Evolutionary conservation across 1,140 invertebrate genomes (phyloP).

Genomic region (Tetramorium alpestre): DNA sequence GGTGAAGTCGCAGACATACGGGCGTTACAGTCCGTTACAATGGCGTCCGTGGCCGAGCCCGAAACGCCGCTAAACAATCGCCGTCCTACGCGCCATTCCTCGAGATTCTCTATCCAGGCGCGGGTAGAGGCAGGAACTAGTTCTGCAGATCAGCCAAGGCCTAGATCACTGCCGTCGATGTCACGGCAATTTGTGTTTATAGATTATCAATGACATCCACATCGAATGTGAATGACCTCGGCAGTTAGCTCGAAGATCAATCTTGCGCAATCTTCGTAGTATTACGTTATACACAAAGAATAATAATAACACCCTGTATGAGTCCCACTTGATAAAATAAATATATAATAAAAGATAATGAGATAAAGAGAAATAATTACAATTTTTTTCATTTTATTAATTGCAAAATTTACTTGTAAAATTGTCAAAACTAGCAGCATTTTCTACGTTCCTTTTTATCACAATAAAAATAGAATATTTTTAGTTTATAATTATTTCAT

Average conservation of each 20-base stretch:
- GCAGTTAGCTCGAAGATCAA: background rate
- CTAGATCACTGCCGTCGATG: constrained; percentile 70
- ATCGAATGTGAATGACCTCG: constrained; percentile 24
- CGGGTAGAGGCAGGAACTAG: constrained; percentile 70
- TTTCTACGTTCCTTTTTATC: background rate
- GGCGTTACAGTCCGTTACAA: constrained; percentile 70
- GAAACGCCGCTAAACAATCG: constrained; percentile 71
- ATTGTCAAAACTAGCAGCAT: background rate
- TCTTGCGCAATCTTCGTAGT: background rate
- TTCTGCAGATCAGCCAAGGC: constrained; percentile 68
- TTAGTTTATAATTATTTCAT: background rate
- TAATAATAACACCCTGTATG: background rate
- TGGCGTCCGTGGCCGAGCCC: constrained; percentile 33
- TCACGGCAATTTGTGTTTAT: constrained; percentile 63
- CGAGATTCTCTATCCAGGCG: constrained; percentile 59
- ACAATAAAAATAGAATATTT: background rate
- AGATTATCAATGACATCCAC: constrained; percentile 48
- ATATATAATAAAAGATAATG: background rate
- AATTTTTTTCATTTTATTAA: background rate
- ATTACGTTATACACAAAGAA: background rate
- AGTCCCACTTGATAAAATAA: background rate
- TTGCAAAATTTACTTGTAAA: background rate
- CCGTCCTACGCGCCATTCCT: constrained; percentile 66
- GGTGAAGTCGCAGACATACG: constrained; percentile 37
- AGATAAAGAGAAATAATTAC: background rate